Evolutionary conservation across 1,140 invertebrate genomes (phyloP).

Genomic region (Drosophila asahinai): DNA sequence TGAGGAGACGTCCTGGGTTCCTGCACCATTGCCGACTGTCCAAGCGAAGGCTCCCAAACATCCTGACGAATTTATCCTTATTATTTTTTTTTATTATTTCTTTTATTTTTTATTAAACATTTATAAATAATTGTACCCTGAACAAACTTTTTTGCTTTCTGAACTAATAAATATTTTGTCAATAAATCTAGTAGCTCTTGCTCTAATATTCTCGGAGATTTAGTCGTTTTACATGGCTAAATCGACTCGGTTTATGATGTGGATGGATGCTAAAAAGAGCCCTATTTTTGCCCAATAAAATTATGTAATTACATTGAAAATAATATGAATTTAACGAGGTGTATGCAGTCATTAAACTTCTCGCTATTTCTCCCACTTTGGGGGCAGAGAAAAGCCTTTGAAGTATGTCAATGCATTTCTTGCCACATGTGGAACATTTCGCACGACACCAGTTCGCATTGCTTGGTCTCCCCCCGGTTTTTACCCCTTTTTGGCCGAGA

Average conservation of each 20-base stretch:
- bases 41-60: no score
- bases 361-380: constrained; percentile 1
- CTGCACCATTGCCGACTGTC: no score
- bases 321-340: constrained; percentile 9
- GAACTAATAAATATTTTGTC: no score
- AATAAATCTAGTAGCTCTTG: no score
- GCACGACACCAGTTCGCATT: constrained; percentile 45
- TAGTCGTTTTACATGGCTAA: no score
- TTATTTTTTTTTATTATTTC: no score
- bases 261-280: no score
- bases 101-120: neutral
- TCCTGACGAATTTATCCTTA: neutral
- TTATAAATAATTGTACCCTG: no score
- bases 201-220: no score
- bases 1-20: no score
- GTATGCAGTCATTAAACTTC: constrained; percentile 1
- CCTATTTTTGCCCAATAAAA: neutral
- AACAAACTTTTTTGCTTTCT: no score
- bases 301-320: neutral
- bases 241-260: no score
- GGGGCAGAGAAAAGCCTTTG: constrained; percentile 60
- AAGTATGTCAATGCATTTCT: constrained; percentile 79
- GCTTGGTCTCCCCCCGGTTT: neutral
- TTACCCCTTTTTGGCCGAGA: constrained; percentile 4
- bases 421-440: constrained; percentile 78